Conservation (phyloP, 2,797 vertebrate genomes). For the Phalanger gymnotis region DNA sequence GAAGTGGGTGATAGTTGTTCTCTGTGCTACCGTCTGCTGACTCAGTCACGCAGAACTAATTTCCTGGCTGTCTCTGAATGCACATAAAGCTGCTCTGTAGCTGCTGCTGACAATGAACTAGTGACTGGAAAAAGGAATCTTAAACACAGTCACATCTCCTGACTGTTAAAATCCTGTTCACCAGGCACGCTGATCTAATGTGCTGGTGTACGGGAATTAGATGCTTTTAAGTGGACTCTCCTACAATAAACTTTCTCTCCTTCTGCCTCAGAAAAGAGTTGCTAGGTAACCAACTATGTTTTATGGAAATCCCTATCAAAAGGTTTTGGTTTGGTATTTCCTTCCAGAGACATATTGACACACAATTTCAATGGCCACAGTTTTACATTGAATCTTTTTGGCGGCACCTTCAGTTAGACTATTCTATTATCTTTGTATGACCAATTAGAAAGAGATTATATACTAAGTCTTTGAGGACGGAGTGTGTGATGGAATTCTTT, state of each 20-base stretch:
- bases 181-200: conserved; percentile 83
- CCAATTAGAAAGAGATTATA: conserved; percentile 6
- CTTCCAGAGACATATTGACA: conserved; percentile 53
- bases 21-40: conserved; percentile 81
- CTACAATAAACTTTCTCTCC: conserved; percentile 79
- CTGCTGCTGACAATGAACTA: conserved; percentile 87
- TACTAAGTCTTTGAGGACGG: background rate
- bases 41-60: conserved; percentile 89
- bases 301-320: conserved; percentile 74
- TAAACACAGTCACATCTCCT: conserved; percentile 89
- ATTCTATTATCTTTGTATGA: conserved; percentile 35
- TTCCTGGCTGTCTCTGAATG: conserved; percentile 88
- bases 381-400: conserved; percentile 58
- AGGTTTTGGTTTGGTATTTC: conserved; percentile 64
- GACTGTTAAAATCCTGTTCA: conserved; percentile 88
- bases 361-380: conserved; percentile 47
- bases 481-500: conserved; percentile 14
- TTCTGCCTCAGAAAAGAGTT: conserved; percentile 71
- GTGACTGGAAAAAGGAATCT: conserved; percentile 88
- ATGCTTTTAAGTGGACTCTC: conserved; percentile 59
- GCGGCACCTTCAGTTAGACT: background rate
- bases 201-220: conserved; percentile 70
- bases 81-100: conserved; percentile 88
- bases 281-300: conserved; percentile 81
- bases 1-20: conserved; percentile 80